phyloP scores from a whole-genome alignment of 2,888 invertebrate species.

The Oligia latruncula region DNA sequence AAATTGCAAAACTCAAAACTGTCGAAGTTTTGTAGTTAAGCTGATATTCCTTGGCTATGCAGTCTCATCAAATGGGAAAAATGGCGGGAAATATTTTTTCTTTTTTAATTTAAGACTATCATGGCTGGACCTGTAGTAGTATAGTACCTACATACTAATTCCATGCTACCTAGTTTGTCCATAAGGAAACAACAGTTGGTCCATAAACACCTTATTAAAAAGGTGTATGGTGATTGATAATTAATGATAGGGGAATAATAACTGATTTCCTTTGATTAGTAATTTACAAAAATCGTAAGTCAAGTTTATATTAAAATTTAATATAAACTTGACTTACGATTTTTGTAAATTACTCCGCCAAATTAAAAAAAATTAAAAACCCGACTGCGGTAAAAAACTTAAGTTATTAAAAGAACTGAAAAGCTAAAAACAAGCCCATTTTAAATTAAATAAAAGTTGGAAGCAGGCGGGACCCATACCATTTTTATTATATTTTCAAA shows the following conservation, averaged over 20 bases:
- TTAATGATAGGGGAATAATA: not conserved
- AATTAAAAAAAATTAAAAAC: no score
- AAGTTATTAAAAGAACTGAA: no score
- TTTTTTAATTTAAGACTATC: not conserved
- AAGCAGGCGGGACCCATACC: no score
- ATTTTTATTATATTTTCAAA: no score
- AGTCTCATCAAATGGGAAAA: conserved; percentile 3
- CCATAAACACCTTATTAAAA: no score
- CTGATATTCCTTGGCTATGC: no score
- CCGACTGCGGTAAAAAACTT: no score
- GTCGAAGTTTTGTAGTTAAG: not conserved
- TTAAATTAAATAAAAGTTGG: no score
- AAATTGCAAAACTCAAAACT: not conserved
- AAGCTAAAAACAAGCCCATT: no score
- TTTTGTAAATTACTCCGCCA: no score
- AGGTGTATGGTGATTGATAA: not conserved
- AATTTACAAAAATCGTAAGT: not conserved
- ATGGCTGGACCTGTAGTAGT: not conserved
- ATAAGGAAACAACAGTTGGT: not conserved
- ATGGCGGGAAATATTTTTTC: conserved; percentile 28
- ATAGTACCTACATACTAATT: not conserved
- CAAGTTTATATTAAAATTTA: not conserved
- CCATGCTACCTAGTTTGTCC: not conserved
- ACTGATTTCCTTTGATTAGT: not conserved
- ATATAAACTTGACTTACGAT: no score